A percentile compares a stretch with the other conserved stretches of the same genome.
phyloP scores from a whole-genome alignment of 1,140 invertebrate species.

The Meloidogyne exigua region DNA sequence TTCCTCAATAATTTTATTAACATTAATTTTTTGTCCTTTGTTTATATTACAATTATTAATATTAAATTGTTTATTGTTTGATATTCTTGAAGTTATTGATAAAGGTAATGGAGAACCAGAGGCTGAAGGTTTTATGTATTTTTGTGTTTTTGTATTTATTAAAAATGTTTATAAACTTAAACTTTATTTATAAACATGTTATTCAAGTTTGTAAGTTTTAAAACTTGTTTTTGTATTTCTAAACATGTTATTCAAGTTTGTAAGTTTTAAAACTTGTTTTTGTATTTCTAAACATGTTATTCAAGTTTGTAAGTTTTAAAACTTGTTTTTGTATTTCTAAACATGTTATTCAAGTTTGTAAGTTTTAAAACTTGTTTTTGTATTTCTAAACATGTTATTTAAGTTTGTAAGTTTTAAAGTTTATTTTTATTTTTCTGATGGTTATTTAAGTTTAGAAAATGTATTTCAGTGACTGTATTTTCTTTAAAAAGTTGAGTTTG shows the following conservation, averaged over 20 bases:
- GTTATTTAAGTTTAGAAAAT: not conserved
- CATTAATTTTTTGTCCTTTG: slow-evolving; percentile 4
- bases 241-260: no score
- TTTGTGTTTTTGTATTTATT: not conserved
- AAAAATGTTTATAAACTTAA: no score
- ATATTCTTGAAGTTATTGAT: not conserved
- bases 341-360: no score
- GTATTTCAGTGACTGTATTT: not conserved
- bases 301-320: not conserved
- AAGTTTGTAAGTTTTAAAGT: not conserved
- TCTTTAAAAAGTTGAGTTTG: no score
- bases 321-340: no score
- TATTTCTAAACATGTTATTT: no score
- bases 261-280: no score
- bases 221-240: not conserved
- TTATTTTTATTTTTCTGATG: no score
- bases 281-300: no score
- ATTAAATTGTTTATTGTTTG: slow-evolving; percentile 3
- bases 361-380: no score
- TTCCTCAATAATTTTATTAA: slow-evolving; percentile 13
- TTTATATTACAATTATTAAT: not conserved
- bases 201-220: no score
- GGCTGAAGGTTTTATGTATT: slow-evolving; percentile 14
- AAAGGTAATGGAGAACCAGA: slow-evolving; percentile 28
- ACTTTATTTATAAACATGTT: no score